These are phyloP conservation scores for Apodemia hepburni DNA, from an alignment of 2,888 invertebrate species.

Conservation along the genomic window DNA sequence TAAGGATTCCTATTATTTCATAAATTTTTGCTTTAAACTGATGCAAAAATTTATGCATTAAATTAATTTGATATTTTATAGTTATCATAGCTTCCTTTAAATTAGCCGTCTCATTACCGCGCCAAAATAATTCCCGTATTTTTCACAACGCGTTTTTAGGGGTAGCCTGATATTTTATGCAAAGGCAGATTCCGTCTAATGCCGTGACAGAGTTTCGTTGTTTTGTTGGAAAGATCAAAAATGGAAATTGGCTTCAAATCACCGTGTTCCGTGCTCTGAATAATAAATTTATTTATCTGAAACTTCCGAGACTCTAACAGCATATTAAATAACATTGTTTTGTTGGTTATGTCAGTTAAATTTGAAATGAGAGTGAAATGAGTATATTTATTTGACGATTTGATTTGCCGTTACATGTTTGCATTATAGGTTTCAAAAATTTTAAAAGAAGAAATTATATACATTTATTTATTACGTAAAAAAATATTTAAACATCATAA, in stretches of 20 bases:
- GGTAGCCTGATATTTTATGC: constrained; percentile 64
- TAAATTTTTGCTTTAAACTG: too few species aligned
- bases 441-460: too few species aligned
- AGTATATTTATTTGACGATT: constrained; percentile 2
- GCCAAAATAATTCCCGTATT: constrained; percentile 17
- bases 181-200: constrained; percentile 55
- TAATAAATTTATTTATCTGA: constrained; percentile 46
- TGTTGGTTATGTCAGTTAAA: constrained; percentile 9
- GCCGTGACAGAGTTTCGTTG: constrained; percentile 63
- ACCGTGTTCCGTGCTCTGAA: constrained; percentile 58
- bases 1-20: too few species aligned
- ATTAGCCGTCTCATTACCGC: not conserved
- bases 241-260: constrained; percentile 72
- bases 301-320: constrained; percentile 12
- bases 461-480: too few species aligned
- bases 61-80: too few species aligned
- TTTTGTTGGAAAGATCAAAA: constrained; percentile 71
- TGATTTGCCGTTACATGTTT: not conserved
- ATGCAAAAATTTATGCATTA: too few species aligned
- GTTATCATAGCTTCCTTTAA: not conserved
- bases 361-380: not conserved
- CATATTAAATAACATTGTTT: constrained; percentile 13
- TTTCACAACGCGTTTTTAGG: constrained; percentile 20
- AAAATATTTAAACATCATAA: too few species aligned
- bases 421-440: constrained; percentile 29